These are phyloP conservation scores for Clistopyga incitator DNA, from an alignment of 2,888 invertebrate species.

Conservation along the genomic window DNA sequence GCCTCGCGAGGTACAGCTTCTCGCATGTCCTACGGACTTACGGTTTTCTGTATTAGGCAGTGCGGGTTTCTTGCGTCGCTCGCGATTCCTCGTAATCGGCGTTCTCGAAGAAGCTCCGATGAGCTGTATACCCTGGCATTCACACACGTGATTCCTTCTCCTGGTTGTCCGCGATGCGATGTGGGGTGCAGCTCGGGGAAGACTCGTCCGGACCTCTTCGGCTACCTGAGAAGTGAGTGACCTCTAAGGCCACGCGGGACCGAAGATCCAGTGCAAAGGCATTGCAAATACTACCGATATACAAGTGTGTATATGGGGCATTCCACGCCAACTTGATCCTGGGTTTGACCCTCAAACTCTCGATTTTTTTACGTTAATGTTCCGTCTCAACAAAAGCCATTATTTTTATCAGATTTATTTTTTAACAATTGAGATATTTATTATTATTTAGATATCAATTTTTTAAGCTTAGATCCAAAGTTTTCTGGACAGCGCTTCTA, in stretches of 20 bases:
- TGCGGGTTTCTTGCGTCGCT: slow-evolving; percentile 77
- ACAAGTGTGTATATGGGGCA: background rate
- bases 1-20: background rate
- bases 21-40: slow-evolving; percentile 69
- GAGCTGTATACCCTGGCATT: slow-evolving; percentile 69
- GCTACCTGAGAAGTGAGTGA: slow-evolving; percentile 78
- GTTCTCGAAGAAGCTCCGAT: slow-evolving; percentile 64
- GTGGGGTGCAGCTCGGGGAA: slow-evolving; percentile 30
- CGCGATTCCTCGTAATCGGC: slow-evolving; percentile 76
- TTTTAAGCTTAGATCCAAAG: too few relatives aligned
- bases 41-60: slow-evolving; percentile 82
- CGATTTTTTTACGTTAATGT: too few relatives aligned
- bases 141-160: slow-evolving; percentile 42
- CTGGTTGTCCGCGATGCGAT: slow-evolving; percentile 19
- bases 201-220: slow-evolving; percentile 61
- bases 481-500: too few relatives aligned
- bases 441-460: too few relatives aligned
- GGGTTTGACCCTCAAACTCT: too few relatives aligned
- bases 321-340: background rate
- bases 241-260: slow-evolving; percentile 73
- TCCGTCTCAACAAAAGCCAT: too few relatives aligned
- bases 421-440: too few relatives aligned
- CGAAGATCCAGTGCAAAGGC: slow-evolving; percentile 45
- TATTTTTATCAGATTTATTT: too few relatives aligned
- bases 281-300: background rate